A percentile compares a stretch with the other conserved stretches of the same genome.
phyloP scores from a whole-genome alignment of 2,888 invertebrate genomes.

The Acanthopleura granulata region DNA sequence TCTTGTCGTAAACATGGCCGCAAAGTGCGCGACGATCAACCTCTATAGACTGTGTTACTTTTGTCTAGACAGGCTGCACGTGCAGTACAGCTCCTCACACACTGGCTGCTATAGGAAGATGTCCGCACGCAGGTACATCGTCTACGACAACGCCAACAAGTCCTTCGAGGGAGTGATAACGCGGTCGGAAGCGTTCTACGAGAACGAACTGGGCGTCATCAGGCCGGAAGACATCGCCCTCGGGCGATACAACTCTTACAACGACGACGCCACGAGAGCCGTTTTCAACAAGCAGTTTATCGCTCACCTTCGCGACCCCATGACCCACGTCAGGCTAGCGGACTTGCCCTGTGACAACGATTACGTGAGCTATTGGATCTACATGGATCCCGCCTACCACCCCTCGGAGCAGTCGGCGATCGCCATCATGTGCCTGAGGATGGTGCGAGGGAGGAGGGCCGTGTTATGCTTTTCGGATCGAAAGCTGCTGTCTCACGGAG shows the following conservation, averaged over 20 bases:
- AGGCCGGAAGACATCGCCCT: not conserved
- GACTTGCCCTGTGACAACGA: not conserved
- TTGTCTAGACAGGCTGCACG: not conserved
- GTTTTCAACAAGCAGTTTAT: too few species aligned
- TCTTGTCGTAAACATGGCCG: not conserved
- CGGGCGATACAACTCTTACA: not conserved
- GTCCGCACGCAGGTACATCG: not conserved
- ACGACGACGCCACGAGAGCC: too few species aligned
- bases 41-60: not conserved
- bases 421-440: too few species aligned
- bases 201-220: constrained; percentile 4
- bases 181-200: not conserved
- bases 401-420: too few species aligned
- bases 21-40: not conserved
- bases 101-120: constrained; percentile 1
- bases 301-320: too few species aligned
- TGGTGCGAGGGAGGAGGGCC: too few species aligned
- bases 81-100: not conserved
- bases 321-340: too few species aligned
- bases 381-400: too few species aligned
- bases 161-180: not conserved
- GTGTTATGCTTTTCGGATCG: too few species aligned
- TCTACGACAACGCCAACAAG: constrained; percentile 7
- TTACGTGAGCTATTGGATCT: not conserved
- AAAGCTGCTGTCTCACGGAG: too few species aligned